A percentile compares a stretch with the other conserved stretches of the same genome.
phyloP scores from a whole-genome alignment of 2,113 vertebrate species.

The Chinchilla lanigera region DNA sequence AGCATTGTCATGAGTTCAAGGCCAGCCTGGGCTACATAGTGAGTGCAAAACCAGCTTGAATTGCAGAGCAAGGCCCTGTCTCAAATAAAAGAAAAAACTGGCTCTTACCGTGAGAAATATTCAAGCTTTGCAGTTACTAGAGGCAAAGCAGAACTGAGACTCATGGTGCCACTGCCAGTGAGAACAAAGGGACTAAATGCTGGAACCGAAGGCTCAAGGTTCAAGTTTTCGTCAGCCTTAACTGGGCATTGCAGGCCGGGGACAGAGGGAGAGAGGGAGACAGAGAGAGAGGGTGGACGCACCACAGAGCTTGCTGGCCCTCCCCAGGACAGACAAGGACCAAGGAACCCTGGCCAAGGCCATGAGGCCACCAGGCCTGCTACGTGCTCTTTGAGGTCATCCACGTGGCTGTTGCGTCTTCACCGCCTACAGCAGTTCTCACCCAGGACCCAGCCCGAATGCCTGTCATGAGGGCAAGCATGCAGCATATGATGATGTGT shows the following conservation, averaged over 20 bases:
- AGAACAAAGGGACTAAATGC: background rate
- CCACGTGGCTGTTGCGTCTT: background rate
- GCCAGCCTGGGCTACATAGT: background rate
- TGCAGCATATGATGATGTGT: background rate
- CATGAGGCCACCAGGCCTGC: background rate
- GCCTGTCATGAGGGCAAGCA: background rate
- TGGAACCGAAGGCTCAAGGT: background rate
- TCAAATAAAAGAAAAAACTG: background rate
- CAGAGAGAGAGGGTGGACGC: background rate
- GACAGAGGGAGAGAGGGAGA: background rate
- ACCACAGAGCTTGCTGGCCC: background rate
- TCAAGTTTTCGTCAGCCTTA: background rate
- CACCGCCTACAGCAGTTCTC: background rate
- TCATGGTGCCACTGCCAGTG: background rate
- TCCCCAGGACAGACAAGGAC: background rate
- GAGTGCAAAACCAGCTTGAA: background rate
- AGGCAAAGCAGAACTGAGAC: background rate
- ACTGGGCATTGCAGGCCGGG: background rate
- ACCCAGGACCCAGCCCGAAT: background rate
- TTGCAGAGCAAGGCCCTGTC: background rate
- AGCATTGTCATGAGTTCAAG: background rate
- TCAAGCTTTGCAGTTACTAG: background rate
- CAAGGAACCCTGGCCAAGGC: background rate
- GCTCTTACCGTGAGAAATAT: background rate
- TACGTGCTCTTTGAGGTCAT: background rate